These are phyloP conservation scores for Trachelus iudaicus DNA, from an alignment of 2,888 invertebrate genomes.

Conservation along the genomic window DNA sequence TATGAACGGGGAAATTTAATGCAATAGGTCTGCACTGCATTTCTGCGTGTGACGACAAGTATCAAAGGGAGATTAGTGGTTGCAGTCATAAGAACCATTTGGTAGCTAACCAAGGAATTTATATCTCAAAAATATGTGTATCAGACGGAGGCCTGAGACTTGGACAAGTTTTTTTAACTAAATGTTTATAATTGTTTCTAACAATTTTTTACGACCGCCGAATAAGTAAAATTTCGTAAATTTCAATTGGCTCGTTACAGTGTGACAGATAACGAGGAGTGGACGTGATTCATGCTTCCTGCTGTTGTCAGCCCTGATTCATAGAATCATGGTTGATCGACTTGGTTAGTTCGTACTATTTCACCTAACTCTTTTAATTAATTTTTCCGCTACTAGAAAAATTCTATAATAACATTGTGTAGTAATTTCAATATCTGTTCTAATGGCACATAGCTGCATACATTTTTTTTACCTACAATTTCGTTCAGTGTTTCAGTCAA, in stretches of 20 bases:
- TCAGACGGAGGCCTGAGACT: background rate
- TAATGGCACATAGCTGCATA: background rate
- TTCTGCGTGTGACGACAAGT: background rate
- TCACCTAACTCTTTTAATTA: conserved; percentile 40
- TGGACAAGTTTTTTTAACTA: background rate
- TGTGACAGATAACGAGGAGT: conserved; percentile 16
- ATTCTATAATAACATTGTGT: background rate
- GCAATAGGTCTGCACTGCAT: background rate
- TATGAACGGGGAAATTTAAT: background rate
- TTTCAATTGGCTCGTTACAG: background rate
- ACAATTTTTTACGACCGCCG: background rate
- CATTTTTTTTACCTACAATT: background rate
- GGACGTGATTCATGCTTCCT: conserved; percentile 59
- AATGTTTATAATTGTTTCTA: background rate
- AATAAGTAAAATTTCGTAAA: background rate
- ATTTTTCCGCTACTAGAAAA: background rate
- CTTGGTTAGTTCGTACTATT: conserved; percentile 67
- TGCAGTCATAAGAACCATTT: background rate
- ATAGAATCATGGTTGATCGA: conserved; percentile 71
- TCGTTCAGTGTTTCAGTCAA: background rate
- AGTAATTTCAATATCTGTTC: background rate
- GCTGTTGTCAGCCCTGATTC: conserved; percentile 62
- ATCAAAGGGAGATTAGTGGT: background rate
- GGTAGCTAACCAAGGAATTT: background rate
- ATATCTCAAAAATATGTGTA: background rate